Evolutionary conservation across 2,113 vertebrate species (phyloP), one percentile per base, ranked within the genome.

Genomic region (Lagenorhynchus albirostris): DNA sequence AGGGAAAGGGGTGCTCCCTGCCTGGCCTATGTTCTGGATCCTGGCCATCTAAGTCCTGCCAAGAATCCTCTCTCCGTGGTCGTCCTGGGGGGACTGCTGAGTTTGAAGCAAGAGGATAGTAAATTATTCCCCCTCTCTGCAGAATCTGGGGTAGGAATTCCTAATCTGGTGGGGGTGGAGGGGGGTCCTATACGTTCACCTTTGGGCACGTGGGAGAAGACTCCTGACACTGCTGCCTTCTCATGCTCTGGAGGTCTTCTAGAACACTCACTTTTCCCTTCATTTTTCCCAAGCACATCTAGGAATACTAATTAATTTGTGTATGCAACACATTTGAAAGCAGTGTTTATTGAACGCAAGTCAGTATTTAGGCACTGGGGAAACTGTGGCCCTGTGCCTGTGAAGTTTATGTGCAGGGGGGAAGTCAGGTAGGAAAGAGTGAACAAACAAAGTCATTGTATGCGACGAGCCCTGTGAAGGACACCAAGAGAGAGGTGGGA

Each of bases 241-340:
- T 92, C 33, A 44, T 1, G 0, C 10, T 79, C 86, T 81, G 44
- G 53, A 47, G 47, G 4, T n/a, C 80, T 73, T 84, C 74, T 50
- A 80, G 89, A 81, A 89, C 11, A 26, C 44, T 91, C 2, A 33
- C 5, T 81, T 77, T 91, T 44, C 82, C 36, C 62, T 70, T 88
- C 36, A n/a, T 26, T 76, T 95, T 76, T 41, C 47, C 33, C 31
- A 5, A 38, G 41, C 25, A 84, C 47, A 73, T 67, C n/a, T 67
- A 70, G 67, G 60, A 79, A 88, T 70, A 91, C 38, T 79, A 44
- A 60, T 53, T 63, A 18, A 67, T 70, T 83, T 55, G 47, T 26
- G 68, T 89, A 62, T 26, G 88, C 1, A 8, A 44, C 58, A 81
- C 50, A n/a, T n/a, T 76, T 76, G 60, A 83, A 81, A 81, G 73